phyloP scores from a whole-genome alignment of 2,888 invertebrate species.

The Agelastica alni region DNA sequence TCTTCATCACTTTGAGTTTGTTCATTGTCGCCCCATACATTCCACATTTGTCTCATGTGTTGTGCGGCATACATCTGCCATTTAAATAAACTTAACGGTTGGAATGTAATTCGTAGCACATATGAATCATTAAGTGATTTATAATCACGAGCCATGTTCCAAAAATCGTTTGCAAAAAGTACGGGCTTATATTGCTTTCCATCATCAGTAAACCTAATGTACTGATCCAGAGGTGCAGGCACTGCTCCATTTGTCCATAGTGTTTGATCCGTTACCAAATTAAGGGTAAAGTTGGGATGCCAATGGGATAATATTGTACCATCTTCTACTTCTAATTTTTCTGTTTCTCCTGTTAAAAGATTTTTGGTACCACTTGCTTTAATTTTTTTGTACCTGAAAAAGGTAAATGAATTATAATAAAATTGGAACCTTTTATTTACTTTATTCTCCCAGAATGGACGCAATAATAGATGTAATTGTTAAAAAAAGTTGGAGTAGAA shows the following conservation, averaged over 20 bases:
- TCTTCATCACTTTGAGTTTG: conserved; percentile 82
- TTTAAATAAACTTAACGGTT: conserved; percentile 93
- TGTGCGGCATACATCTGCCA: conserved; percentile 99
- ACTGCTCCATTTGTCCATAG: conserved; percentile 91
- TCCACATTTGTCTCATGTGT: conserved; percentile 82
- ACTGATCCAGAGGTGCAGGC: conserved; percentile 91
- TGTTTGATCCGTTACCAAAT: conserved; percentile 93
- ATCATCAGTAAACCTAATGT: conserved; percentile 85
- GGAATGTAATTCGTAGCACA: conserved; percentile 74
- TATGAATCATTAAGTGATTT: conserved; percentile 82
- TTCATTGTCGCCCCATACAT: conserved; percentile 68
- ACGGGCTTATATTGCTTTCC: conserved; percentile 91
- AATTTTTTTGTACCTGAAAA: conserved; percentile 78
- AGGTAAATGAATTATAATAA: background rate
- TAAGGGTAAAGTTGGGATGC: conserved; percentile 98
- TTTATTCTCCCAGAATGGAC: no score
- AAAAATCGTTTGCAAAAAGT: conserved; percentile 94
- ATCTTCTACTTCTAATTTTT: conserved; percentile 76
- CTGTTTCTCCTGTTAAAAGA: conserved; percentile 88
- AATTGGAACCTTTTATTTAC: background rate
- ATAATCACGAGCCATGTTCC: conserved; percentile 97
- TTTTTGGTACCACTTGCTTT: conserved; percentile 88
- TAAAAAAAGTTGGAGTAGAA: no score
- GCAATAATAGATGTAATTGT: no score
- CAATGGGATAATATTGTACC: conserved; percentile 96